Evolutionary conservation across 2,113 vertebrate species (phyloP), one percentile per base, ranked within the genome.

Genomic region (Dicentrarchus labrax): DNA sequence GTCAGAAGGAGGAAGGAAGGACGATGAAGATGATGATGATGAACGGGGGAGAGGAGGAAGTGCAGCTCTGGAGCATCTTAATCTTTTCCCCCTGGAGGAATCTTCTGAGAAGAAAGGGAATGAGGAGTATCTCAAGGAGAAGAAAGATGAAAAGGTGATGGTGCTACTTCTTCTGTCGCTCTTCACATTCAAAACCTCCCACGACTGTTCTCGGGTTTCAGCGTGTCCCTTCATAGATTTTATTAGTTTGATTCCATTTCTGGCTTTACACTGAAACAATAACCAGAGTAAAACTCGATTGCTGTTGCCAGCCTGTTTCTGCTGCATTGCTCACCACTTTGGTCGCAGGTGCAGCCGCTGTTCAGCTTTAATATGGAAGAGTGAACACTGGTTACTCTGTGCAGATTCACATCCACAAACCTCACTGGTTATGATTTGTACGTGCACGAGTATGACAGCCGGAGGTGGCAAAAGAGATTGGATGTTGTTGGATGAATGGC

Each of bases 51-150:
- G 79, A 4, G 66, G 71, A 75, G 76, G 71, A 43, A 80, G 56
- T 62, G 78, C 70, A 57, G 66, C 21, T 47, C 60, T 89, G 38
- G 94, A 95, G 76, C 96, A 96, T 6, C 92, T 98, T 15, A 96
- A 97, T 86, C 94, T 98, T 24, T 97, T 98, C 59, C 94, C 93
- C 50, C 64, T 96, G 76, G 96, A 97, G 62, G 96, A 96, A 4
- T 95, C 95, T 16, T 86, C 94, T 13, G 81, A 93, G 75, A 95
- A 92, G 82, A 92, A 90, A 22, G 95, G 96, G 54, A 98, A 97
- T 43, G 93, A 91, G 66, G 97, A 98, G 30, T 96, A 98, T 0
- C 95, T 97, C 22, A 95, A 94, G 71, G 97, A 98, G 48, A 97
- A 98, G 83, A 95, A 94, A 16, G 95, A 95, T 22, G 97, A 97